Percentiles rank a stretch among this genome's conserved stretches.
phyloP scores from a whole-genome alignment of 1,140 invertebrate genomes.

The Drosophila rufa region DNA sequence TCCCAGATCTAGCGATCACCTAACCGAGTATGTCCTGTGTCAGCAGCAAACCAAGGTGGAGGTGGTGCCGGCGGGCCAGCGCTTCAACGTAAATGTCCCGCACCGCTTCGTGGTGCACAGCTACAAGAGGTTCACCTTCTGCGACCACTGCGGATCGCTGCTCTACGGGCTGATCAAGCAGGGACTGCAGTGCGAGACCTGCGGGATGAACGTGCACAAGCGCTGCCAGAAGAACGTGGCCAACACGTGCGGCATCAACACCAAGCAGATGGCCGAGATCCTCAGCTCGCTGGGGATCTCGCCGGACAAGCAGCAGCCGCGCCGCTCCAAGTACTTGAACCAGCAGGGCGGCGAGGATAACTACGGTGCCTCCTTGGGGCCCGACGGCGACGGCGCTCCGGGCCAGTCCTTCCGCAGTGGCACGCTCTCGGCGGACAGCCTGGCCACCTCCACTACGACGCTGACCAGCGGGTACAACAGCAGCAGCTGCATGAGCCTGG shows the following conservation, averaged over 20 bases:
- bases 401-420: slow-evolving; percentile 75
- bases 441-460: slow-evolving; percentile 68
- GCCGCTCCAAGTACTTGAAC: slow-evolving; percentile 89
- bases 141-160: slow-evolving; percentile 97
- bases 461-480: slow-evolving; percentile 76
- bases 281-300: slow-evolving; percentile 96
- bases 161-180: slow-evolving; percentile 98
- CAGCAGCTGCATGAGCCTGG: slow-evolving; percentile 70
- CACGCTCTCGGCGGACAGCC: slow-evolving; percentile 64
- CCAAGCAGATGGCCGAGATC: slow-evolving; percentile 97
- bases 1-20: not conserved
- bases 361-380: slow-evolving; percentile 78
- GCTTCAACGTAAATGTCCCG: slow-evolving; percentile 99
- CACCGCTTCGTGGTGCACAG: slow-evolving; percentile 97
- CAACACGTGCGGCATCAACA: slow-evolving; percentile 99
- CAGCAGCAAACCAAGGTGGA: slow-evolving; percentile 81
- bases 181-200: slow-evolving; percentile 98
- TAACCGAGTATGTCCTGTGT: not conserved
- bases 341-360: slow-evolving; percentile 86
- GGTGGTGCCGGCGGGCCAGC: slow-evolving; percentile 88
- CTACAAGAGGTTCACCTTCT: slow-evolving; percentile 99
- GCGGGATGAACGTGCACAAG: slow-evolving; percentile 99
- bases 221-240: slow-evolving; percentile 99
- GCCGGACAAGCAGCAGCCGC: slow-evolving; percentile 91
- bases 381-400: slow-evolving; percentile 59